phyloP scores from a whole-genome alignment of 53 echinoderm and acorn worm genomes.

The Pentamera pediparva region DNA sequence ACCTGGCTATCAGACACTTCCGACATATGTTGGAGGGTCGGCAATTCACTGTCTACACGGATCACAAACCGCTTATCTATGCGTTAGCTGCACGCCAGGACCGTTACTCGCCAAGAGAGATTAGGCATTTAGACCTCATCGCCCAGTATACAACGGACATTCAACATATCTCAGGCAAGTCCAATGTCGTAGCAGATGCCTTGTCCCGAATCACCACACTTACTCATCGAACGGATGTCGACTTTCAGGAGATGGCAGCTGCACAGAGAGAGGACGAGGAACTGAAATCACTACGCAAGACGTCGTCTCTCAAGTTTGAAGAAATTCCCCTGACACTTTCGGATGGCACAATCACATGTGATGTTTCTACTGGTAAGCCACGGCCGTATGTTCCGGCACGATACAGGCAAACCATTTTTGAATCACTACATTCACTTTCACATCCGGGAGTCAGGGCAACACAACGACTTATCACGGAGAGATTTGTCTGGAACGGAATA shows the following conservation, averaged over 20 bases:
- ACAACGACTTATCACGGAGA: conserved; percentile 35
- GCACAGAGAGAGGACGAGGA: neutral
- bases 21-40: conserved; percentile 49
- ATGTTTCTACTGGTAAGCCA: conserved; percentile 23
- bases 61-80: conserved; percentile 48
- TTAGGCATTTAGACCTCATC: conserved; percentile 46
- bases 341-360: conserved; percentile 32
- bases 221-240: conserved; percentile 5
- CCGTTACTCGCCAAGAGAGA: conserved; percentile 43
- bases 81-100: conserved; percentile 36
- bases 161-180: conserved; percentile 32
- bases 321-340: neutral
- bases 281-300: neutral
- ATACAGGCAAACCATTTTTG: conserved; percentile 34
- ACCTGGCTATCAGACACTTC: conserved; percentile 46
- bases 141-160: conserved; percentile 51
- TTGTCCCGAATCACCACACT: conserved; percentile 17
- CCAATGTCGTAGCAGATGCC: conserved; percentile 52
- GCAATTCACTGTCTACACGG: conserved; percentile 40
- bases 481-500: conserved; percentile 52
- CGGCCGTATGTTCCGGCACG: conserved; percentile 31
- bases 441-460: conserved; percentile 49
- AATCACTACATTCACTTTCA: conserved; percentile 38
- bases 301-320: neutral
- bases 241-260: conserved; percentile 25